Percentiles rank a stretch among this genome's conserved stretches.
Conservation (phyloP, 2,888 invertebrate genomes). For the Tyria jacobaeae region DNA sequence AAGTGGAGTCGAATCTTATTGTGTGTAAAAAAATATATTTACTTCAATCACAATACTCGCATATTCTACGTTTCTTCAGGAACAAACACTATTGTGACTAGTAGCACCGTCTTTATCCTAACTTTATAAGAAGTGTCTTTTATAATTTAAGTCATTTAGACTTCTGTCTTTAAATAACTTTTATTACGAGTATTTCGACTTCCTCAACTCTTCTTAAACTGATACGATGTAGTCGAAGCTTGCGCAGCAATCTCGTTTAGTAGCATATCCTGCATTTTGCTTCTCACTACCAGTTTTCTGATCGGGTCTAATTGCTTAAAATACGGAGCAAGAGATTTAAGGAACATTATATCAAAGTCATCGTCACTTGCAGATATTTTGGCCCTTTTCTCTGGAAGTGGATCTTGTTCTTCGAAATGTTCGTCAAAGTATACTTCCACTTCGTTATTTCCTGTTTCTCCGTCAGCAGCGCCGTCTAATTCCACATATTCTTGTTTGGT, state of each 20-base stretch:
- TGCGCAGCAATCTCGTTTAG: slow-evolving; percentile 61
- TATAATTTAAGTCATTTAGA: neutral
- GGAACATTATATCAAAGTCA: slow-evolving; percentile 67
- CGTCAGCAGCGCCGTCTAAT: slow-evolving; percentile 24
- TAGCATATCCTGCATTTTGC: slow-evolving; percentile 68
- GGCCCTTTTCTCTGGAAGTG: slow-evolving; percentile 43
- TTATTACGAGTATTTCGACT: neutral
- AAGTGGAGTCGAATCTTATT: too few relatives aligned
- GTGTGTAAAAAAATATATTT: too few relatives aligned
- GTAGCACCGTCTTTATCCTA: too few relatives aligned
- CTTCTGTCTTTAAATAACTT: neutral
- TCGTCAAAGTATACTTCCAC: slow-evolving; percentile 31
- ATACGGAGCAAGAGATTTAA: slow-evolving; percentile 67
- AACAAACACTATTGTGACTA: too few relatives aligned
- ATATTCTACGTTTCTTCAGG: too few relatives aligned
- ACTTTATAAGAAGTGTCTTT: neutral
- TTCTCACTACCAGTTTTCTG: slow-evolving; percentile 64
- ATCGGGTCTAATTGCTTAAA: slow-evolving; percentile 62
- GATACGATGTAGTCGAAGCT: slow-evolving; percentile 24
- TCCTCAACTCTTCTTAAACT: slow-evolving; percentile 34
- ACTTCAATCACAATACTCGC: too few relatives aligned
- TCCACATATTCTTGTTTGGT: slow-evolving; percentile 29
- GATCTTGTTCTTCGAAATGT: slow-evolving; percentile 44
- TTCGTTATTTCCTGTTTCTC: slow-evolving; percentile 21
- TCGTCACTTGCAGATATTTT: slow-evolving; percentile 39